Evolutionary conservation across 2,797 vertebrate species (phyloP).

Genomic region (Hozukius guyotensis): DNA sequence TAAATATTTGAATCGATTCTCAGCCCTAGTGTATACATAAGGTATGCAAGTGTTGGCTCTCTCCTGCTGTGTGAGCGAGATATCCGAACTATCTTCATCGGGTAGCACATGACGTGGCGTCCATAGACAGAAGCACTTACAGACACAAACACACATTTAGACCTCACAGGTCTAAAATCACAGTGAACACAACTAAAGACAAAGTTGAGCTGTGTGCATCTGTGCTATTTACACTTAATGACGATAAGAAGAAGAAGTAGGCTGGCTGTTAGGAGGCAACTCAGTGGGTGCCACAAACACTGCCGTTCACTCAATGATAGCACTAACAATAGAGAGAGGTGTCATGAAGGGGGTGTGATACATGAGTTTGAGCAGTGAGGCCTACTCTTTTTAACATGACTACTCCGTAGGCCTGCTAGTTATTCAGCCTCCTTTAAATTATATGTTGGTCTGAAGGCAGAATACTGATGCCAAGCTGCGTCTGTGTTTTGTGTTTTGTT

Average conservation of each 20-base stretch:
- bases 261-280: slow-evolving; percentile 80
- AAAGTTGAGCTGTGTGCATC: not conserved
- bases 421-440: not conserved
- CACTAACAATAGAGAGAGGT: not conserved
- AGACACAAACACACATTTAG: not conserved
- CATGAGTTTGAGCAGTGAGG: not conserved
- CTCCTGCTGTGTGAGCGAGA: not conserved
- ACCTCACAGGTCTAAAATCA: not conserved
- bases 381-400: not conserved
- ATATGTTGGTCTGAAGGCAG: not conserved
- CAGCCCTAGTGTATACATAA: not conserved
- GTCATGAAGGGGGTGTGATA: not conserved
- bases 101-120: not conserved
- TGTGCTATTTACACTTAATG: slow-evolving; percentile 79
- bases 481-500: not conserved
- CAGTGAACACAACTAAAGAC: not conserved
- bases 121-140: not conserved
- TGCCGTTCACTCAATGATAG: not conserved
- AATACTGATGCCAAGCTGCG: not conserved
- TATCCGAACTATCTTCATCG: slow-evolving; percentile 15
- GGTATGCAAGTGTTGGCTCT: slow-evolving; percentile 30
- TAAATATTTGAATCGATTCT: too few species aligned
- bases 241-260: not conserved
- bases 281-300: slow-evolving; percentile 76
- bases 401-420: not conserved